These are phyloP conservation scores for Hylomyscus alleni DNA, from an alignment of 2,797 vertebrate species.

Conservation along the genomic window DNA sequence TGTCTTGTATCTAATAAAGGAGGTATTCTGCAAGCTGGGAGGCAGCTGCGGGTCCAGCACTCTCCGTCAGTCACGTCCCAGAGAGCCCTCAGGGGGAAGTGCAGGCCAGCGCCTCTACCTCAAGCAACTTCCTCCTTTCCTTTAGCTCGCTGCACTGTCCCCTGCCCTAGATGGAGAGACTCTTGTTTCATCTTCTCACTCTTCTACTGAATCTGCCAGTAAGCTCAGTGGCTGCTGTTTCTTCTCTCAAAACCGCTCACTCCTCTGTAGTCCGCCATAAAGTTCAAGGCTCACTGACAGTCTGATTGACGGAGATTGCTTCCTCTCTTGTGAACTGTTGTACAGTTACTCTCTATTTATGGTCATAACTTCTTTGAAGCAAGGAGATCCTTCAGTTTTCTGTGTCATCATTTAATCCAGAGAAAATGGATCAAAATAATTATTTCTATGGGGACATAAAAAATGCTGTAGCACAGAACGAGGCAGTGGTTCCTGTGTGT, in stretches of 20 bases:
- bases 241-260: not conserved
- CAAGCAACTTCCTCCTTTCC: slow-evolving; percentile 29
- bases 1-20: not conserved
- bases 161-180: not conserved
- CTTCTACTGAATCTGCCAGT: not conserved
- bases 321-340: not conserved
- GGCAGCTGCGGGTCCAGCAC: not conserved
- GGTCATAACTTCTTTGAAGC: not conserved
- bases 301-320: not conserved
- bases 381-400: not conserved
- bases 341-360: not conserved
- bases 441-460: accelerated
- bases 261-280: not conserved
- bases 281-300: not conserved
- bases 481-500: not conserved
- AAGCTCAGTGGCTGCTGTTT: not conserved
- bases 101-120: not conserved
- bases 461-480: not conserved
- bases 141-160: not conserved
- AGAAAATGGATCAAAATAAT: not conserved
- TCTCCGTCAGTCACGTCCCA: not conserved
- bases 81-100: not conserved
- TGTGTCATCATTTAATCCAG: not conserved
- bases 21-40: not conserved
- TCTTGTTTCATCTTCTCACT: not conserved